Base-by-base conservation (phyloP, 2,113 vertebrate species). In the Lepisosteus oculatus region DNA sequence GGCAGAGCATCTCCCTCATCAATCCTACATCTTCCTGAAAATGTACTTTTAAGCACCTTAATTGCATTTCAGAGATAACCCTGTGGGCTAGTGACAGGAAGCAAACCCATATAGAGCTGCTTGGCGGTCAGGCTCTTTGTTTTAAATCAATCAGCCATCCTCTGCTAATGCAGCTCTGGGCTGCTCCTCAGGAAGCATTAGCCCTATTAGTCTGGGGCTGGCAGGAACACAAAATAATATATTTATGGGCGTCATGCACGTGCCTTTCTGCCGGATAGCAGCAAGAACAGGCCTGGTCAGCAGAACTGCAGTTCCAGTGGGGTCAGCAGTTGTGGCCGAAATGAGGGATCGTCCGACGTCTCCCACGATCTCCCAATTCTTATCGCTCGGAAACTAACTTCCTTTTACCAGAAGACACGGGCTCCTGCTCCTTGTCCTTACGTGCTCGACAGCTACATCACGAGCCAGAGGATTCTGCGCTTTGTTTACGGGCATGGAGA, bases 31-130 rank as follows among this genome's bases (percentile, higher is more conserved):
- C 93, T 95, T 96, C 93, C 95, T 95, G 96, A 97, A 98, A 96
- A 95, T 95, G 94, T 94, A 95, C 94, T 97, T 95, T 94, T 92
- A 95, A 95, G 92, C 90, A 89, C 89, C 93, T 94, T 97, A 98
- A 97, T 98, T 98, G 95, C 94, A 96, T 97, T 97, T 94, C 93
- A 93, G 92, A 95, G 95, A 95, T 95, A 95, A 95, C 93, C 94
- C 92, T 88, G 90, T 90, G 92, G 94, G 94, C 90, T 87, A 91
- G 88, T 94, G 94, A 96, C 95, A 97, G 95, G 95, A 97, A 97
- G 94, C 94, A 85, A 88, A 90, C 88, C 89, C 90, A 81, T 89
- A 90, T 91, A 92, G 90, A 93, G 92, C 85, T 86, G 87, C 75
- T 85, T 82, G 84, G 91, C 84, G 91, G 89, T 91, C 83, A 86